These are phyloP conservation scores for Chrosomus eos DNA, from an alignment of 2,797 vertebrate genomes.

Conservation along the genomic window DNA sequence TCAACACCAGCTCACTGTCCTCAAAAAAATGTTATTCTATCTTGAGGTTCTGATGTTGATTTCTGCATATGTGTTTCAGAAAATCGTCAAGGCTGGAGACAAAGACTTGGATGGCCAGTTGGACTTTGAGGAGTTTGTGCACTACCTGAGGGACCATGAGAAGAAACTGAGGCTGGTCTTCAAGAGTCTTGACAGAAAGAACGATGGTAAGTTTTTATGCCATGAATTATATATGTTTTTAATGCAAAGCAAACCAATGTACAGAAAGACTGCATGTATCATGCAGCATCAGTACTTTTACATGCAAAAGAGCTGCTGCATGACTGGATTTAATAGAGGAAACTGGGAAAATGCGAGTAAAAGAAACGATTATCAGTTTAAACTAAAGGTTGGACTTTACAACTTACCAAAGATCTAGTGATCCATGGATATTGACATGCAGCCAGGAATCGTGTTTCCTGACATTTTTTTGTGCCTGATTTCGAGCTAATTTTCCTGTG, in stretches of 20 bases:
- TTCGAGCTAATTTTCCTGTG: no score
- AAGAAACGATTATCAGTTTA: no score
- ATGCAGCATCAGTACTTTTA: neutral
- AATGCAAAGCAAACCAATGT: neutral
- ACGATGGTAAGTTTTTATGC: conserved; percentile 82
- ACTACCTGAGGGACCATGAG: conserved; percentile 95
- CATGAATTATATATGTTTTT: neutral
- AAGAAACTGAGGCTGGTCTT: conserved; percentile 95
- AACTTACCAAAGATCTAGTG: no score
- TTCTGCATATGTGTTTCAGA: conserved; percentile 73
- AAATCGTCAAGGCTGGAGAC: conserved; percentile 95
- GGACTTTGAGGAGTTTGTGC: conserved; percentile 96
- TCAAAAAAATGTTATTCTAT: conserved; percentile 1
- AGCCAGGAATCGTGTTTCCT: no score
- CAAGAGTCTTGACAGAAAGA: conserved; percentile 96
- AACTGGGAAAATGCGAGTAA: no score
- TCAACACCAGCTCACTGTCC: conserved; percentile 25
- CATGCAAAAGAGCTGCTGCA: neutral
- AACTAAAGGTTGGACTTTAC: no score
- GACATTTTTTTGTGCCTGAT: no score
- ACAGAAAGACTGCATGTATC: neutral
- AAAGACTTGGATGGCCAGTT: conserved; percentile 94
- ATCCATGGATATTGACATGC: no score
- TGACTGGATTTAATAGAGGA: no score
- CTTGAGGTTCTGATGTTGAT: conserved; percentile 26